Evolutionary conservation across 2,797 vertebrate genomes (phyloP), one percentile per base, ranked within the genome.

Genomic region (Ficedula albicollis): DNA sequence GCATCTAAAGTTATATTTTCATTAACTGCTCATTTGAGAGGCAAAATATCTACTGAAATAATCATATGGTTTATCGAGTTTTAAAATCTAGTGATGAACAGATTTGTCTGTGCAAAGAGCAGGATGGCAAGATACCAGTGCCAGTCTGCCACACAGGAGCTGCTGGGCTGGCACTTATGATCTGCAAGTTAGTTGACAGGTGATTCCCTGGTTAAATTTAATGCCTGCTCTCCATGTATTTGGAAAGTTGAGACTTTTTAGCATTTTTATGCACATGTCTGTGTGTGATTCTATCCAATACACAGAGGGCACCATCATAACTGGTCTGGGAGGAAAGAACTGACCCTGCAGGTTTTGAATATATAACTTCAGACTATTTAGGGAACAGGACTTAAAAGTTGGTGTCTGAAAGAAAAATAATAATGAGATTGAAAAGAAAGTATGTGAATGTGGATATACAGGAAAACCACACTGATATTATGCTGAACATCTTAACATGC

Each of bases 1-100:
- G 97, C 63, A 14, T 80, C 39, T 66, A 46, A 76, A 80, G 26
- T 87, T 95, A 59, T 73, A 43, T 63, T 96, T 96, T 93, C 63
- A 38, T 84, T 74, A 48, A 84, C 43, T 82, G 56, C 17, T 48
- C 39, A 34, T 86, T 80, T 76, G 39, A 36, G 58, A 88, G 36
- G 85, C 49, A 12, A 64, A 64, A 14, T 78, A 64, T 23, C 86
- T 77, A 16, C 75, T 73, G 62, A 75, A 72, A 14, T 76, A 66
- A 78, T 38, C 23, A 2, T 30, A 10, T 59, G 29, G 10, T 90
- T 41, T 77, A 2, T 21, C 18, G 0, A 22, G 44, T 36, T 90
- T 95, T 87, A 66, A 91, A 82, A 92, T 54, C 18, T 60, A 67
- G 36, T 13, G 29, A 54, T 39, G 41, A 49, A 79, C 62, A 60